phyloP scores from a whole-genome alignment of 2,888 invertebrate genomes.

The Brachylomia viminalis region DNA sequence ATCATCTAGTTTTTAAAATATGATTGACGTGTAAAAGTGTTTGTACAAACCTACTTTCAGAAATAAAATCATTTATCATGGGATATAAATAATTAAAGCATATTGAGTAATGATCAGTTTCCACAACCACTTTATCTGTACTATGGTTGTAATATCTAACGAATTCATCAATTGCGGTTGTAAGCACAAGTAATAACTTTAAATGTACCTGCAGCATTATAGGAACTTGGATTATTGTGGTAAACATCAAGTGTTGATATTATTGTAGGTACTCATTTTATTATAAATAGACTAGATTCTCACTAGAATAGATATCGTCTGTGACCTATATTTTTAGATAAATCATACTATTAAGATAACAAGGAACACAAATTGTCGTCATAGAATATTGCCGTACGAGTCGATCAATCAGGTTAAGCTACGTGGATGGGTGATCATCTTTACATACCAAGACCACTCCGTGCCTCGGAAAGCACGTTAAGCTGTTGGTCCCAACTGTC shows the following conservation, averaged over 20 bases:
- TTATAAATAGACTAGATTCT: conserved; percentile 2
- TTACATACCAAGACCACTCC: no score
- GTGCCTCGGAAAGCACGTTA: no score
- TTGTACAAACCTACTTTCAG: no score
- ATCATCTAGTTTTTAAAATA: no score
- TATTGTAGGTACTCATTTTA: background rate
- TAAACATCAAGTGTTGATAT: background rate
- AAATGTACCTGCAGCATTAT: conserved; percentile 4
- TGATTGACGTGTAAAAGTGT: no score
- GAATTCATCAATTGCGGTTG: conserved; percentile 23
- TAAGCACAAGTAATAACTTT: conserved; percentile 4
- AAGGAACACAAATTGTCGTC: background rate
- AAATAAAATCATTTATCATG: no score
- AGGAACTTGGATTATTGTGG: conserved; percentile 19
- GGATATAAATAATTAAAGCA: conserved; percentile 7
- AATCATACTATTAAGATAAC: background rate
- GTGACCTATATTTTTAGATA: conserved; percentile 1
- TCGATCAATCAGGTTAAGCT: no score
- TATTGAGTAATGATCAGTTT: conserved; percentile 11
- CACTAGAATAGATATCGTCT: background rate
- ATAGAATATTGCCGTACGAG: background rate
- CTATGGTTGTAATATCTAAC: background rate
- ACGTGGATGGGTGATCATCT: no score
- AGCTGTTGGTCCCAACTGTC: no score
- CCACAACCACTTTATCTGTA: no score